Base-by-base conservation (phyloP, 2,888 invertebrate species). In the Heteromyza rotundicornis region DNA sequence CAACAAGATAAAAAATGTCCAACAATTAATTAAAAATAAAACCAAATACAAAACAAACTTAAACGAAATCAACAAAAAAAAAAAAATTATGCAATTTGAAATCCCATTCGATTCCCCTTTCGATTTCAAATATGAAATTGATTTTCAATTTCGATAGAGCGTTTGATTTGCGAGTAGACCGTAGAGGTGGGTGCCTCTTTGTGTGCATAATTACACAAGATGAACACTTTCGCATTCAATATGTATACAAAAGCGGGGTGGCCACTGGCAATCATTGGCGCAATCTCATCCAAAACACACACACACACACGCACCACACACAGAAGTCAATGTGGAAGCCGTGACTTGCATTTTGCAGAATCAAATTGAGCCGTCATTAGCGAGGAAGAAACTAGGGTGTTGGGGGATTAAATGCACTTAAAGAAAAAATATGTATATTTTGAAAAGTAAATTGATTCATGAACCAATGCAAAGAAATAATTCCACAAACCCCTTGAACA, bases 321-420 rank as follows among this genome's bases (percentile, higher is more conserved):
- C 55, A 56, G 44, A 47, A 57, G 35, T 50, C 57, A 57, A 57
- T 57, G 57, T 49, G n/a, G 49, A 50, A 32, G 27, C 32, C 57
- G 50, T 57, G 57, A 57, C 57, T 57, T 57, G 57, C 57, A 57
- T 16, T 54, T 20, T 23, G 24, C 17, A 56, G 55, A 35, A 35
- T 3, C 47, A 20, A 40, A 40, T 17, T 14, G 24, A 14, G 24
- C 56, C 24, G 24, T 47, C 1, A 47, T 27, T 47, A 56, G 36
- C 17, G 55, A 32, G 7, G 32, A 16, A 20, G 20, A 23, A 56
- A 55, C 16, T 23, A 19, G 44, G 47, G 47, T 56, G 19, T 47
- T 56, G 20, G 27, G 24, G 19, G 44, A 56, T 56, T 56, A 56
- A 2, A 17, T 56, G 24, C 56, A 56, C 56, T 47, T 23, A 22